Evolutionary conservation across 2,113 vertebrate species (phyloP).

Genomic region (Camelus dromedarius): DNA sequence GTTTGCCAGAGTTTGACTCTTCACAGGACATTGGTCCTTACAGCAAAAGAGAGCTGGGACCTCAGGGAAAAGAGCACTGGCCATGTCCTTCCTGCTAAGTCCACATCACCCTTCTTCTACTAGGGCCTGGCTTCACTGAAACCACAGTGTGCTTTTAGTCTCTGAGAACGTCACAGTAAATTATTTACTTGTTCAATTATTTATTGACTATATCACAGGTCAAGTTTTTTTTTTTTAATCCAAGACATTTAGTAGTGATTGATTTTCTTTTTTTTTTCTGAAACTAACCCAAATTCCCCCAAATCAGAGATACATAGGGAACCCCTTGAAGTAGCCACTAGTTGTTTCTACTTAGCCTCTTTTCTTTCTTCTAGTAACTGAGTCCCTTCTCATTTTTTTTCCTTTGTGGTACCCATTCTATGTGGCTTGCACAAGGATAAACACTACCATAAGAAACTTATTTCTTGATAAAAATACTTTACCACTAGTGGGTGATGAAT

Average conservation of each 20-base stretch:
- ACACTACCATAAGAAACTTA: background rate
- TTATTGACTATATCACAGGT: no score
- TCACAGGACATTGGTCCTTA: background rate
- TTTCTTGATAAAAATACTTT: background rate
- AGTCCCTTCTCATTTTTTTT: background rate
- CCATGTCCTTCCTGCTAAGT: background rate
- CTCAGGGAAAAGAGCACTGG: background rate
- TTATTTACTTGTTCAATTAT: background rate
- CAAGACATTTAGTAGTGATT: background rate
- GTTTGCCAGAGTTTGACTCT: background rate
- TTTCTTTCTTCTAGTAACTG: background rate
- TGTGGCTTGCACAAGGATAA: background rate
- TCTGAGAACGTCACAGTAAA: background rate
- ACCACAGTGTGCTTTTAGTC: background rate
- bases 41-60: background rate
- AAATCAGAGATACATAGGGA: background rate
- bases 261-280: background rate
- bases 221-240: background rate
- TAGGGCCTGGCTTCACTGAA: background rate
- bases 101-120: background rate
- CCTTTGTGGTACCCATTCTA: background rate
- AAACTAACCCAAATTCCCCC: conserved; percentile 8
- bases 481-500: background rate
- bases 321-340: background rate
- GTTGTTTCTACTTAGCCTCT: background rate